phyloP scores from a whole-genome alignment of 2,113 vertebrate species.

The Gulo gulo region DNA sequence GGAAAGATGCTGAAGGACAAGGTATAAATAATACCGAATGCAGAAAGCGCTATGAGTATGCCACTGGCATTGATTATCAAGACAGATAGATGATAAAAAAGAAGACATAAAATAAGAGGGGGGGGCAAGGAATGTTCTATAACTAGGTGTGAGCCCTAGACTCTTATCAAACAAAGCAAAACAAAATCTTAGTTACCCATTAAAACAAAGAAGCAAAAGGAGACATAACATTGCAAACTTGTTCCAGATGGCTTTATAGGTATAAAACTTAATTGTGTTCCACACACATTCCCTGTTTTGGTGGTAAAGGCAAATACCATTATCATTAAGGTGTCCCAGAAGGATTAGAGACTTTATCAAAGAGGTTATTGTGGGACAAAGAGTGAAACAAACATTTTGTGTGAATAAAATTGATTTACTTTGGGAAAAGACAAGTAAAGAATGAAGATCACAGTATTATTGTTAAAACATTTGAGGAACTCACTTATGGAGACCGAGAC shows the following conservation, averaged over 20 bases:
- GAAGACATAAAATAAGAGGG: not conserved
- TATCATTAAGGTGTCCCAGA: not conserved
- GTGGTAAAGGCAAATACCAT: not conserved
- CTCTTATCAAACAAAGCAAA: not conserved
- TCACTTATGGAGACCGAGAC: not conserved
- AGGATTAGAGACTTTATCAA: not conserved
- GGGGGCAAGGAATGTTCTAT: not conserved
- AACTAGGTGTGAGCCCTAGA: not conserved
- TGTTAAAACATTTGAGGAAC: not conserved
- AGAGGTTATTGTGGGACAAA: not conserved
- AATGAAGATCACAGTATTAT: not conserved
- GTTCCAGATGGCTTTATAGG: not conserved
- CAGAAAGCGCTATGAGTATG: not conserved
- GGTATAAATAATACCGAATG: not conserved
- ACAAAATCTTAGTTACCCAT: not conserved
- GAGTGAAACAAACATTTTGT: not conserved
- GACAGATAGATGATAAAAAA: not conserved
- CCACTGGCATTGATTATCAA: not conserved
- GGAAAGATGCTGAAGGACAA: constrained; percentile 1
- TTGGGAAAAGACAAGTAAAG: not conserved
- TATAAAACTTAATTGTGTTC: not conserved
- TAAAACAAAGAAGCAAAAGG: not conserved
- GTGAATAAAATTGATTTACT: not conserved
- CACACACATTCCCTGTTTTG: not conserved
- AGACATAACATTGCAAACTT: not conserved